phyloP scores from a whole-genome alignment of 2,113 vertebrate genomes.

The Benthochromis sp. region DNA sequence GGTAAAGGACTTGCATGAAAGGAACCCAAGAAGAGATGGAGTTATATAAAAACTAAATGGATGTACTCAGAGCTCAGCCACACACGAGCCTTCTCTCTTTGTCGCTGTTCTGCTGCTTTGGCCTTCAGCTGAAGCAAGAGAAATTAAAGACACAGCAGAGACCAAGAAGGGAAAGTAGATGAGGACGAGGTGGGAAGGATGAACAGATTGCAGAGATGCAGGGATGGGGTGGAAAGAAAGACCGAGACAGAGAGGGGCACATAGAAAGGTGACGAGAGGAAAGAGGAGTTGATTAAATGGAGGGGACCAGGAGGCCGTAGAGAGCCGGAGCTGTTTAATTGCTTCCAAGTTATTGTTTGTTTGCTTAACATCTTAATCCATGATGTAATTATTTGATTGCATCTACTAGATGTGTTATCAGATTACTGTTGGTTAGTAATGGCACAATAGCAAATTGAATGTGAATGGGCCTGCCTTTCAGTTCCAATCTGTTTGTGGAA shows the following conservation, averaged over 20 bases:
- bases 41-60: slow-evolving; percentile 30
- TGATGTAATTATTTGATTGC: slow-evolving; percentile 32
- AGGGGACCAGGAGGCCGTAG: neutral
- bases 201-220: neutral
- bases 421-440: neutral
- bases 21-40: neutral
- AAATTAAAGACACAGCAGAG: neutral
- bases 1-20: slow-evolving; percentile 16
- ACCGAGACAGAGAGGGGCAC: neutral
- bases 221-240: neutral
- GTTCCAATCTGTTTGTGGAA: neutral
- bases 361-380: slow-evolving; percentile 12
- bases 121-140: slow-evolving; percentile 15
- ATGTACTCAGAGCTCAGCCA: slow-evolving; percentile 1
- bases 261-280: neutral
- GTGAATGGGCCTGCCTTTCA: neutral
- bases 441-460: neutral
- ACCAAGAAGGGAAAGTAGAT: neutral
- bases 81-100: neutral
- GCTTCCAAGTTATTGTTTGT: slow-evolving; percentile 2
- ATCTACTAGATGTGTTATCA: slow-evolving; percentile 1
- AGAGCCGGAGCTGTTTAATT: neutral
- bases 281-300: neutral
- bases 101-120: neutral
- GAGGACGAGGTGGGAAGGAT: neutral